Base-by-base conservation (phyloP, 2,888 invertebrate genomes). In the Thymelicus sylvestris region DNA sequence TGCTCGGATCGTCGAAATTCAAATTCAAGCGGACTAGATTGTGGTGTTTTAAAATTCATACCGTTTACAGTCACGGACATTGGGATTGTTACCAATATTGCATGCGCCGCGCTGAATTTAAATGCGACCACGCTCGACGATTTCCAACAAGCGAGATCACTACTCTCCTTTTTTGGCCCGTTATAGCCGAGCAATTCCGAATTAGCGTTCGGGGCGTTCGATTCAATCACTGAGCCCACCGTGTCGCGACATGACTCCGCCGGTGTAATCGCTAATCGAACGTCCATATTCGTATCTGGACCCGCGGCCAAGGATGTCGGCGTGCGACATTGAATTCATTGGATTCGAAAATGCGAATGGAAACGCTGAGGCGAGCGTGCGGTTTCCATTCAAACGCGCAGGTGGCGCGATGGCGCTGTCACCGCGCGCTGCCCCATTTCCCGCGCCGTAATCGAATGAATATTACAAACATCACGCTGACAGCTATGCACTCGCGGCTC, bases 401-500 rank as follows among this genome's bases (percentile, higher is more conserved):
- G 90, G 90, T 91, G 91, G 82, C 83, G 86, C 88, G 90, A 90
- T 91, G 91, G 82, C 83, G 86, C 88, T 89, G 89, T 90, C 91
- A 86, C 83, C 86, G 83, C 82, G 83, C 80, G 83, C 83, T 84
- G 86, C 85, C 85, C 89, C 90, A 89, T 91, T 90, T 90, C 90
- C 89, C 90, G 89, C 87, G 77, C 76, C 83, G 85, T 91, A 92
- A 91, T 91, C 90, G 88, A 91, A 93, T 93, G 92, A 92, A 92
- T 92, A 92, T 92, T 92, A 92, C 92, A 90, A 90, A 88, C 84
- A 89, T 89, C 90, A 90, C 81, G 79, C 72, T 86, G 91, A 87
- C 89, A 89, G 86, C 85, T 83, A 83, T 85, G 89, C 86, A 87
- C 82, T 77, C 84, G 82, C 80, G 64, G 65, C 64, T 65, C 70